These are phyloP conservation scores for Ctena decussata DNA, from an alignment of 2,888 invertebrate species.

Conservation along the genomic window DNA sequence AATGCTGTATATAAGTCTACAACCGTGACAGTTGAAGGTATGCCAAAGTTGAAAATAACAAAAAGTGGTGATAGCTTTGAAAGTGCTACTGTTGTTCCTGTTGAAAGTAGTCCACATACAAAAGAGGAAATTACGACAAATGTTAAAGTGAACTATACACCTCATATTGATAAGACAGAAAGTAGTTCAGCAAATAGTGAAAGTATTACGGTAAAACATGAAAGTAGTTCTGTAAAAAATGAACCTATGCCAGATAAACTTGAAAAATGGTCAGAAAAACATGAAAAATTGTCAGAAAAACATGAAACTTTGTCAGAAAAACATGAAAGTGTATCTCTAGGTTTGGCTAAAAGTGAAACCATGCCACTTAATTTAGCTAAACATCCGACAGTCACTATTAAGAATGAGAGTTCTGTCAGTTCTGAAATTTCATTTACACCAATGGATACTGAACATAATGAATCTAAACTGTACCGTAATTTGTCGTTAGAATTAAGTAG, in stretches of 20 bases:
- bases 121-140: background rate
- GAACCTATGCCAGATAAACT: background rate
- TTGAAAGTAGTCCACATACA: background rate
- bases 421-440: no score
- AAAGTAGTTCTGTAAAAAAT: background rate
- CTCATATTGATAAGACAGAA: background rate
- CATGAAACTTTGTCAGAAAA: background rate
- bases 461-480: no score
- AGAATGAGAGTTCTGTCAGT: background rate
- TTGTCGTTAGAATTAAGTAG: no score
- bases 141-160: background rate
- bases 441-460: no score
- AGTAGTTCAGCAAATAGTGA: background rate
- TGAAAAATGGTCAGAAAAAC: background rate
- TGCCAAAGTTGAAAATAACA: constrained; percentile 81
- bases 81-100: background rate
- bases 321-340: background rate
- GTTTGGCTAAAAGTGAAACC: background rate
- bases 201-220: background rate
- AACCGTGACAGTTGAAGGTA: constrained; percentile 76
- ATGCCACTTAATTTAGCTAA: background rate
- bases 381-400: background rate
- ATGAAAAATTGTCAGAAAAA: no score
- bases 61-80: constrained; percentile 65
- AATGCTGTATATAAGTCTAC: constrained; percentile 78